Percentiles rank a stretch among this genome's conserved stretches.
Evolutionary conservation across 1,140 invertebrate species (phyloP).

Genomic region (Nilaparvata lugens): DNA sequence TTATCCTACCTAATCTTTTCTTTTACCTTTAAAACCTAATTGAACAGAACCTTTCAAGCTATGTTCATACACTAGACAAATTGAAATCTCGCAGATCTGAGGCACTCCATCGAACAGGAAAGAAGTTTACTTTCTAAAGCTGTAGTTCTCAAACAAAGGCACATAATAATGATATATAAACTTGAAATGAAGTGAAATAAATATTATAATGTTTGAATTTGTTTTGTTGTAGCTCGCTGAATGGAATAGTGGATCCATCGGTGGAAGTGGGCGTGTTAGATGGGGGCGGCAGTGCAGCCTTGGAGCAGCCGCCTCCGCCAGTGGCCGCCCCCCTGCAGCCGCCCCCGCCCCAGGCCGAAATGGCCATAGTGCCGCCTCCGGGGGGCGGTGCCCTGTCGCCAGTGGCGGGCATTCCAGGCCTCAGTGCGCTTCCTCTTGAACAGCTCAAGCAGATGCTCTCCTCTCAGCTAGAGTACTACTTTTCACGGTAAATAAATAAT

Average conservation of each 20-base stretch:
- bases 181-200: no score
- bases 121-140: no score
- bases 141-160: no score
- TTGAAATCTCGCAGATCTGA: no score
- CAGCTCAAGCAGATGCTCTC: slow-evolving; percentile 71
- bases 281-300: no score
- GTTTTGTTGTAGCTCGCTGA: slow-evolving; percentile 27
- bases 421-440: slow-evolving; percentile 48
- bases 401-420: slow-evolving; percentile 34
- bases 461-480: slow-evolving; percentile 81
- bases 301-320: slow-evolving; percentile 30
- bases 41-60: no score
- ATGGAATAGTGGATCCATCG: slow-evolving; percentile 31
- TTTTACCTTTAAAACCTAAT: no score
- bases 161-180: no score
- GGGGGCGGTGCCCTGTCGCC: slow-evolving; percentile 24
- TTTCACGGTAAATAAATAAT: slow-evolving; percentile 56
- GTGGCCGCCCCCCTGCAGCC: slow-evolving; percentile 31
- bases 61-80: no score
- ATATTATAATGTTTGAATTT: no score
- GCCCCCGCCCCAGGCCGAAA: slow-evolving; percentile 23
- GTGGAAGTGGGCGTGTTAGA: background rate
- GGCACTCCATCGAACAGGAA: no score
- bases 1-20: no score
- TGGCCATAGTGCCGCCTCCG: slow-evolving; percentile 21